Evolutionary conservation across 2,888 invertebrate species (phyloP), one percentile per base, ranked within the genome.

Genomic region (Octodonta nipae): DNA sequence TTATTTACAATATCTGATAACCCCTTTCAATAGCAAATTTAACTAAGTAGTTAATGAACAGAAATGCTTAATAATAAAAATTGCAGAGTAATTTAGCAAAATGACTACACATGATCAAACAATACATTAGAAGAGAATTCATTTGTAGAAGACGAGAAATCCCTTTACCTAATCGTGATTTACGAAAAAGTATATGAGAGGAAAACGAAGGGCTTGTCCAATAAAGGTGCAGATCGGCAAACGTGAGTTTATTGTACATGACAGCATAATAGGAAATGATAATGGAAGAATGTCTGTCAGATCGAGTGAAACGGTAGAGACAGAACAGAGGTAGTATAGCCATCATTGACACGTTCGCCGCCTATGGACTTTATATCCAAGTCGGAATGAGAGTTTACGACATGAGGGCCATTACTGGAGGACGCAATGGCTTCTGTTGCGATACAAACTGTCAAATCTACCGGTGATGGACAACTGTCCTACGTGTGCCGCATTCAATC

Each of bases 311-410:
- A 22, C 10, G 28, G 28, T 28, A 14, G 10, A 27, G 32, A 26
- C 33, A 6, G 24, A 26, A n/a, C n/a, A n/a, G n/a, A n/a, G n/a
- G 14, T 12, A 22, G 11, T 10, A 11, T 11, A 11, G 22, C 22
- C 11, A 11, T 11, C 22, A 22, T 22, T 11, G 22, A 22, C 22
- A 22, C 22, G 22, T 22, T n/a, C 22, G n/a, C 22, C 22, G 22
- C 22, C 22, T 22, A 22, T 22, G 22, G 22, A 22, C 22, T 22
- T 22, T 22, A 56, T 56, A 58, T 55, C 54, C 52, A 49, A 51
- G 52, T 48, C 47, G 52, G 55, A 58, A 60, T 57, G 58, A 59
- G 54, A 60, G 52, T 60, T 60, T 60, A 60, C 56, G 56, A 52
- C 53, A 52, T 45, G 44, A 38, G 33, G 50, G 53, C 51, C 49